Percentiles rank a stretch among this genome's conserved stretches.
Conservation (phyloP, 2,113 vertebrate genomes). For the Opisthocomus hoazin region DNA sequence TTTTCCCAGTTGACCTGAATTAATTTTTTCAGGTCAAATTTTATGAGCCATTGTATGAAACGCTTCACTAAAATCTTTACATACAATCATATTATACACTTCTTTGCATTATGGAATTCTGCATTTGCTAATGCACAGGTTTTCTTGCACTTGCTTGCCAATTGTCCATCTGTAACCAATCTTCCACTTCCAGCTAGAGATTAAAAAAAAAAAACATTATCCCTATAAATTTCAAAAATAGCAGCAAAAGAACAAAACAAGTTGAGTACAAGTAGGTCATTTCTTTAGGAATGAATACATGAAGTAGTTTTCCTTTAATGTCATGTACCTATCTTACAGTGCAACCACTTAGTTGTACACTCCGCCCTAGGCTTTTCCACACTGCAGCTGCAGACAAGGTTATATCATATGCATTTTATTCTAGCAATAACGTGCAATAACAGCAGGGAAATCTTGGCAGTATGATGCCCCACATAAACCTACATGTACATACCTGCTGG, state of each 20-base stretch:
- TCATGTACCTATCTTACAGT: fast-evolving
- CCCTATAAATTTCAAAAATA: background rate
- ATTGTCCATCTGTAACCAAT: background rate
- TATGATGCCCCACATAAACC: background rate
- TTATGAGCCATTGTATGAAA: background rate
- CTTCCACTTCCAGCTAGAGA: background rate
- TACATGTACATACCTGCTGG: fast-evolving
- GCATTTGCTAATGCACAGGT: background rate
- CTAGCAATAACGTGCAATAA: background rate
- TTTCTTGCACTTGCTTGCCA: background rate
- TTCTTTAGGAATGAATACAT: background rate
- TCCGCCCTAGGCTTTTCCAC: background rate
- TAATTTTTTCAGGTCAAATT: background rate
- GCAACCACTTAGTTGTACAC: background rate
- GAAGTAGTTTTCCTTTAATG: background rate
- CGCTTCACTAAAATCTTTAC: background rate
- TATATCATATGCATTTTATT: background rate
- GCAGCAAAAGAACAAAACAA: background rate
- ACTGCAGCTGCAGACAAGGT: background rate
- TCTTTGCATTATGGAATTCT: background rate
- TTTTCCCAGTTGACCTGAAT: background rate
- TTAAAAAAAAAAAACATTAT: background rate
- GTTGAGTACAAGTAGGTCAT: background rate
- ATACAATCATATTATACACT: background rate
- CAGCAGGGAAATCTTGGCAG: background rate